phyloP scores from a whole-genome alignment of 2,113 vertebrate species.

The Heterocephalus glaber region DNA sequence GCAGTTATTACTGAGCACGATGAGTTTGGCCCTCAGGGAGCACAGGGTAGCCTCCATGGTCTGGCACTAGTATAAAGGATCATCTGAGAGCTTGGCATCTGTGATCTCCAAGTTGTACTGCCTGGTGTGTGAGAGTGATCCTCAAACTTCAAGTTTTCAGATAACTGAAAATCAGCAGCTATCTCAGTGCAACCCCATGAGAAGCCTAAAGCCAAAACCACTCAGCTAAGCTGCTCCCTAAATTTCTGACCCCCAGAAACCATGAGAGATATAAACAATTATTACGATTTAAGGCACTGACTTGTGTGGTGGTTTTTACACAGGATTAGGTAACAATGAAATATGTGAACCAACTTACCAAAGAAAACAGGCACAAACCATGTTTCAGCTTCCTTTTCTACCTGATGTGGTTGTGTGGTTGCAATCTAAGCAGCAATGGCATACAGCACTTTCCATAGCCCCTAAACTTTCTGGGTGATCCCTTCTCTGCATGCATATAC shows the following conservation, averaged over 20 bases:
- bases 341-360: background rate
- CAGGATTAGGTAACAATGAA: background rate
- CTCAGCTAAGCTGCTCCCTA: background rate
- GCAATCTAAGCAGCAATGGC: background rate
- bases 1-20: constrained; percentile 91
- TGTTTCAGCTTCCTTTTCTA: background rate
- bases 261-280: background rate
- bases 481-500: background rate
- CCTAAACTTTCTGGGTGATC: no score
- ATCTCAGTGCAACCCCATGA: background rate
- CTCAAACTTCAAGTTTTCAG: background rate
- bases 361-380: background rate
- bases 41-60: constrained; percentile 95
- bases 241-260: background rate
- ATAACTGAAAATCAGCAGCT: background rate
- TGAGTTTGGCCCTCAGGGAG: constrained; percentile 93
- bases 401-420: background rate
- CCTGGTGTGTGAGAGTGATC: constrained; percentile 81
- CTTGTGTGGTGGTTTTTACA: background rate
- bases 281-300: background rate
- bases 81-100: constrained; percentile 91
- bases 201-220: background rate
- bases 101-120: constrained; percentile 97
- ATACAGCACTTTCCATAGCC: background rate
- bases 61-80: constrained; percentile 96